A percentile compares a stretch with the other conserved stretches of the same genome.
phyloP scores from a whole-genome alignment of 92 coral and sea anemone genomes.

The Umimayanthus chanpuru region DNA sequence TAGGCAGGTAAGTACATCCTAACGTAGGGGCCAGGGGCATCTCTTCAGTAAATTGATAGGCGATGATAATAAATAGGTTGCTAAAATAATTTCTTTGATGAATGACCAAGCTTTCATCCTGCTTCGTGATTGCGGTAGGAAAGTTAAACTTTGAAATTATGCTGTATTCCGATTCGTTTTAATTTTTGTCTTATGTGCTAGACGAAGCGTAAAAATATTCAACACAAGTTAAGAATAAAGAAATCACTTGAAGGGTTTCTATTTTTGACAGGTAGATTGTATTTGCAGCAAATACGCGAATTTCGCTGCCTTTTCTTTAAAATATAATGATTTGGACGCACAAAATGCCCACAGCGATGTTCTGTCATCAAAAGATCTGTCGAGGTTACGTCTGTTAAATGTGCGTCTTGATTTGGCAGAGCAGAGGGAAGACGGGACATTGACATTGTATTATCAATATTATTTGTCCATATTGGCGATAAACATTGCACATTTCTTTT shows the following conservation, averaged over 20 bases:
- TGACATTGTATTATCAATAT: not conserved
- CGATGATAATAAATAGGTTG: not conserved
- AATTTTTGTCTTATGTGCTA: conserved; percentile 15
- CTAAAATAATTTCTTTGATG: not conserved
- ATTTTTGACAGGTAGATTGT: not conserved
- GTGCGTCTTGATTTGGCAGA: not conserved
- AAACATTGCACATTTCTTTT: not conserved
- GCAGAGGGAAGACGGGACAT: not conserved
- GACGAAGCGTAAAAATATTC: conserved; percentile 10
- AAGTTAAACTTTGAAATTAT: not conserved
- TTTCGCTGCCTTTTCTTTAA: not conserved
- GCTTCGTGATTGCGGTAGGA: not conserved
- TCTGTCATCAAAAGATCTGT: conserved; percentile 31
- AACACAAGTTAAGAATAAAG: not conserved
- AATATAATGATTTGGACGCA: not conserved
- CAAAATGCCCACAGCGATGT: not conserved
- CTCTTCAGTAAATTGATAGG: not conserved
- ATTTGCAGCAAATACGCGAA: not conserved
- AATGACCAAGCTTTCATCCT: not conserved
- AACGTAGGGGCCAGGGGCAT: not conserved
- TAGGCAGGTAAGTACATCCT: conserved; percentile 79
- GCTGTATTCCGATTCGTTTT: not conserved
- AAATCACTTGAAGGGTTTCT: not conserved
- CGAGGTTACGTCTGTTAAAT: not conserved
- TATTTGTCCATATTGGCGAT: not conserved